Conservation (phyloP, 2,113 vertebrate genomes). For the Dipodomys spectabilis region DNA sequence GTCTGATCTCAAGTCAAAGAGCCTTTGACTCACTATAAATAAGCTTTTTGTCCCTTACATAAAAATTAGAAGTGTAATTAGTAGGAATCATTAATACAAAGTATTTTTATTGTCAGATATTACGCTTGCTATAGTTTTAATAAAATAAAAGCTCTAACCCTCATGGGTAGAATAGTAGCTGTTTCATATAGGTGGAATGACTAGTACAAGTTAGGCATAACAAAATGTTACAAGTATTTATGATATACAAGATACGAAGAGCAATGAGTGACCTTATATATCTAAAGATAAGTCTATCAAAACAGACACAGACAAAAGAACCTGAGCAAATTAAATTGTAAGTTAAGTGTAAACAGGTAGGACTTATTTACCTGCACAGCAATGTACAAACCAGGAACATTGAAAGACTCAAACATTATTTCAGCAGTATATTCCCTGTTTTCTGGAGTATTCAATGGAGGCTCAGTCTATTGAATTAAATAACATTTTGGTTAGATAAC, state of each 20-base stretch:
- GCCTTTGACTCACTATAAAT: neutral
- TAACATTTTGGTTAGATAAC: conserved; percentile 54
- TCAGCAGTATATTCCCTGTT: conserved; percentile 99
- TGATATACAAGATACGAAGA: neutral
- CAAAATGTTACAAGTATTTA: neutral
- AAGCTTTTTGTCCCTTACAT: neutral
- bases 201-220: neutral
- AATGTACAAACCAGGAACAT: conserved; percentile 98
- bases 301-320: neutral
- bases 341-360: neutral
- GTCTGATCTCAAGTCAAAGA: neutral
- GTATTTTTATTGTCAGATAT: neutral
- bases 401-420: conserved; percentile 99
- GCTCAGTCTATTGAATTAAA: conserved; percentile 91
- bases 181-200: too few relatives aligned
- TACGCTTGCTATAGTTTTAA: neutral
- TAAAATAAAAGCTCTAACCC: neutral
- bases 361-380: conserved; percentile 94
- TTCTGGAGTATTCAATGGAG: conserved; percentile 98
- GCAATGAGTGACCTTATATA: neutral
- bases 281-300: neutral
- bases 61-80: neutral
- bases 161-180: neutral
- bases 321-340: conserved; percentile 17
- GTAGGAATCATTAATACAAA: too few relatives aligned